These are phyloP conservation scores for Apostichopus japonicus DNA, from an alignment of 35 echinoderm and acorn worm genomes.

Conservation along the genomic window DNA sequence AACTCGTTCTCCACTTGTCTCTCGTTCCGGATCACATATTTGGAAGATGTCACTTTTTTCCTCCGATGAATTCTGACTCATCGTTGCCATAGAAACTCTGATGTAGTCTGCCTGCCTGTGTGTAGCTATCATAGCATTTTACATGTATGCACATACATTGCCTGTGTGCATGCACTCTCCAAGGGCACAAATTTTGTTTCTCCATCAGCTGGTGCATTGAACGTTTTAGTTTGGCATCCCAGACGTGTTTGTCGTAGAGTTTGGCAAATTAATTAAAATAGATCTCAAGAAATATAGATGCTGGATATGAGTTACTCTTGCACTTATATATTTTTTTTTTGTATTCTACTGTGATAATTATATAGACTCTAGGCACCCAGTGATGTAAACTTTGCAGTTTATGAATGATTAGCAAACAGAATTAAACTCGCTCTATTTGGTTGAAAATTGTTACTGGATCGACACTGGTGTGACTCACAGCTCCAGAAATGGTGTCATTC, in stretches of 20 bases:
- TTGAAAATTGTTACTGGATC: too few species aligned
- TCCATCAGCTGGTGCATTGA: not conserved
- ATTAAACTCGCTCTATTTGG: too few species aligned
- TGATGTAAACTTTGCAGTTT: too few species aligned
- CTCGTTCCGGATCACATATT: not conserved
- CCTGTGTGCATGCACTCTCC: not conserved
- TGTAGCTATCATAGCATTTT: not conserved
- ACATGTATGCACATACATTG: not conserved
- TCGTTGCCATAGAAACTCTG: not conserved
- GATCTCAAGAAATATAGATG: not conserved
- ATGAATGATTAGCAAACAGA: too few species aligned
- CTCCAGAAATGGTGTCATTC: too few species aligned
- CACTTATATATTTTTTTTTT: too few species aligned
- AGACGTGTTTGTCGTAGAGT: not conserved
- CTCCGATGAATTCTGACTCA: not conserved
- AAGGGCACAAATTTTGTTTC: not conserved
- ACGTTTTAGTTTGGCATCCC: not conserved
- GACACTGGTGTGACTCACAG: too few species aligned
- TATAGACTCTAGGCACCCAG: too few species aligned
- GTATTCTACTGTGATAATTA: too few species aligned
- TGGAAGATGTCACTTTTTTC: not conserved
- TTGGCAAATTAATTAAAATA: not conserved
- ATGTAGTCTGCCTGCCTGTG: not conserved
- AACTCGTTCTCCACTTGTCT: not conserved
- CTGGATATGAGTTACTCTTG: too few species aligned